Evolutionary conservation across 1,140 invertebrate genomes (phyloP).

Genomic region (Bombus waltoni): DNA sequence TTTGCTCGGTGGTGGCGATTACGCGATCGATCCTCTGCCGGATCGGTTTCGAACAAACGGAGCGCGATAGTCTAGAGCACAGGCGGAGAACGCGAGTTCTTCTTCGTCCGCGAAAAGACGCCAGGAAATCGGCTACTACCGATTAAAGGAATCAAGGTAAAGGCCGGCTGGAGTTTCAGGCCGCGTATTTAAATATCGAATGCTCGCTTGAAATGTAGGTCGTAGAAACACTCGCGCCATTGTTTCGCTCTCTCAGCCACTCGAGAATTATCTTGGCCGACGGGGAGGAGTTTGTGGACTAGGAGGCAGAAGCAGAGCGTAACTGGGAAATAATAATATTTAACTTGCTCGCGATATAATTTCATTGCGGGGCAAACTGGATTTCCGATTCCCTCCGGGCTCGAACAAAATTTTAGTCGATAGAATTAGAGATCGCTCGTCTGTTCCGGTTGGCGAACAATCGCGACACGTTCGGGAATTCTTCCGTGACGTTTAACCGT

Average conservation of each 20-base stretch:
- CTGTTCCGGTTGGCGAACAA: not conserved
- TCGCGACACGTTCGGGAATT: not conserved
- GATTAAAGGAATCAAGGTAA: constrained; percentile 22
- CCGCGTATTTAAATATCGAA: constrained; percentile 36
- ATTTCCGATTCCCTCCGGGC: not conserved
- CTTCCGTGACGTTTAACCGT: not conserved
- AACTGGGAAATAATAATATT: constrained; percentile 11
- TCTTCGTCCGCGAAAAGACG: constrained; percentile 18
- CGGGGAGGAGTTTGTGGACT: not conserved
- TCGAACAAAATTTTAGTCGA: not conserved
- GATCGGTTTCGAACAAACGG: not conserved
- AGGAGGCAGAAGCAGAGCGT: not conserved
- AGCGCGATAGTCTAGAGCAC: not conserved
- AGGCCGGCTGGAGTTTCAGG: not conserved
- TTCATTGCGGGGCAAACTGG: not conserved
- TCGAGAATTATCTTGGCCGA: not conserved
- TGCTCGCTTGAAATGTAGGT: constrained; percentile 11
- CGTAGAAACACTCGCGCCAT: constrained; percentile 4
- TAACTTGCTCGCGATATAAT: not conserved
- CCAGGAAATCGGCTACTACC: constrained; percentile 13
- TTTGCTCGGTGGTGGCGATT: too few relatives aligned
- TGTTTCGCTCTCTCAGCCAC: not conserved
- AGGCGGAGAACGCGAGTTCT: too few relatives aligned
- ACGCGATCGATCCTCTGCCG: not conserved
- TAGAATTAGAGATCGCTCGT: not conserved